Base-by-base conservation (phyloP, 2,113 vertebrate species). In the Cricetomys ansorgei region DNA sequence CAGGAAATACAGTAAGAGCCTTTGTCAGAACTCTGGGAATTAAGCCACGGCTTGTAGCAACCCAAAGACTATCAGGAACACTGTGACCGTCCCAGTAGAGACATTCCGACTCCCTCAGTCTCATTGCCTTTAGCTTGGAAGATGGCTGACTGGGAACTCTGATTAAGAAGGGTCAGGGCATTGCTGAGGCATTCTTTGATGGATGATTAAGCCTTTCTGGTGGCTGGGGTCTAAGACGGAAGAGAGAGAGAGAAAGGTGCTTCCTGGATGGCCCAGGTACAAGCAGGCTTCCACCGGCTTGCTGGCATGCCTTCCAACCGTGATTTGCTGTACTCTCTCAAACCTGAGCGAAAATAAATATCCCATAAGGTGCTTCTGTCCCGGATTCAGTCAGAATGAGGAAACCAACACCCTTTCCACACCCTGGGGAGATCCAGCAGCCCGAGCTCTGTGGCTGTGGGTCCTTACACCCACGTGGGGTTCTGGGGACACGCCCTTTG, bases 21-120 rank as follows among this genome's bases (percentile, higher is more conserved):
- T 37, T 80, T 92, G 93, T 40, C 43, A n/a, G 34, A 88, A 80
- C 7, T 64, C 81, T 69, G 34, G n/a, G 70, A 85, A 80, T 57
- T 34, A 73, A 83, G 31, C 67, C 73, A 73, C 90, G 75, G 17
- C 48, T 62, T 80, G 62, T 4, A 65, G 40, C 37, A 77, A 83
- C 10, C 40, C 40, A 12, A 92, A 62, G n/a, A 76, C 34, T 57
- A 75, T 69, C 15, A 29, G 29, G 19, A 31, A 91, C 76, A 72
- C 3, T 81, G 43, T 69, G 89, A 83, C 34, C 17, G 43, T 17
- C 1, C 34, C 13, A 16, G 16, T 53, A 31, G 70, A 84, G n/a
- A 77, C 53, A 85, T 17, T 86, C 21, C 43, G n/a, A 37, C 40
- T 86, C 64, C 77, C 10, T 37, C 34, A 5, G 27, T 87, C 48